These are phyloP conservation scores for Lepus americanus DNA, from an alignment of 2,113 vertebrate genomes.

Conservation along the genomic window DNA sequence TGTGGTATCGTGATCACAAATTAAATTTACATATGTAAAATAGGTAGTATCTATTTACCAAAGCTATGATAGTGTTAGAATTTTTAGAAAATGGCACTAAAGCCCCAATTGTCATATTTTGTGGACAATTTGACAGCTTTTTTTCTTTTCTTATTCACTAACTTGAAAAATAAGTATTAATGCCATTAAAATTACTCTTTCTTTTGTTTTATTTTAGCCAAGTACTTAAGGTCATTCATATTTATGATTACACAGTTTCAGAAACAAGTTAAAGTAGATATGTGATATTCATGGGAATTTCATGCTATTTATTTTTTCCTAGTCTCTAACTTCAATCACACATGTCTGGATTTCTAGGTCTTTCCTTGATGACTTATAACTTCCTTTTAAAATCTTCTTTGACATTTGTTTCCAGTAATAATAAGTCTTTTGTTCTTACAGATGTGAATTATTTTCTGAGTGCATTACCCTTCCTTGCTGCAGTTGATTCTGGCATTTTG, in stretches of 20 bases:
- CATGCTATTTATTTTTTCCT: not conserved
- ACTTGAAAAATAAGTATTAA: not conserved
- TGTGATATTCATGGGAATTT: not conserved
- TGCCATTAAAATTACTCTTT: not conserved
- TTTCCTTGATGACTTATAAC: not conserved
- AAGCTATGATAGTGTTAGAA: not conserved
- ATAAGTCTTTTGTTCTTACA: slow-evolving; percentile 65
- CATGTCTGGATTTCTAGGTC: not conserved
- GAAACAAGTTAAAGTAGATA: not conserved
- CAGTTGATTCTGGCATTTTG: slow-evolving; percentile 87
- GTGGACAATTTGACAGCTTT: not conserved
- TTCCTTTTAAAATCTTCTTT: not conserved
- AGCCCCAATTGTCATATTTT: not conserved
- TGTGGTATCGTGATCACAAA: not conserved
- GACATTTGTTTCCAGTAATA: not conserved
- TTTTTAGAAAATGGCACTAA: not conserved
- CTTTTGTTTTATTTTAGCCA: not conserved
- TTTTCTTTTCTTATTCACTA: not conserved
- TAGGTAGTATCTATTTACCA: not conserved
- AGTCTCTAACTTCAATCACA: not conserved
- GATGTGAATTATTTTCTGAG: slow-evolving; percentile 89
- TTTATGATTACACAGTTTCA: not conserved
- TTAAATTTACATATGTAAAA: not conserved
- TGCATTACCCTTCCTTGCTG: slow-evolving; percentile 87
- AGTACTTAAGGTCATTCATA: not conserved